Evolutionary conservation across 2,888 invertebrate species (phyloP).

Genomic region (Lampropteryx suffumata): DNA sequence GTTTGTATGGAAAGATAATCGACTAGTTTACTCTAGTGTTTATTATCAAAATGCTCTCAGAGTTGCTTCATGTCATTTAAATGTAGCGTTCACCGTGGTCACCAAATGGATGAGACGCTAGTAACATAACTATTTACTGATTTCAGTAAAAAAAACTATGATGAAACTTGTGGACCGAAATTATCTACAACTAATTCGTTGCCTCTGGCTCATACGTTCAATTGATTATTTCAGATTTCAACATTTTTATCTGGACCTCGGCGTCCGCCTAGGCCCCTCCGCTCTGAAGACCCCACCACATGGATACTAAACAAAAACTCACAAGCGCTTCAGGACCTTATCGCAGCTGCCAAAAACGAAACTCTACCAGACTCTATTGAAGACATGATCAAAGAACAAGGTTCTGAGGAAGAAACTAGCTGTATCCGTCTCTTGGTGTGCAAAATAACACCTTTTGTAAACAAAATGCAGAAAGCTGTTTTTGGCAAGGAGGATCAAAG

Average conservation of each 20-base stretch:
- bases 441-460: conserved; percentile 89
- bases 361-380: conserved; percentile 85
- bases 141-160: too few species aligned
- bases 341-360: conserved; percentile 84
- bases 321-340: conserved; percentile 78
- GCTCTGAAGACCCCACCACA: conserved; percentile 58
- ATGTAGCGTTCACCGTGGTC: too few species aligned
- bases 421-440: conserved; percentile 89
- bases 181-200: too few species aligned
- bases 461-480: conserved; percentile 88
- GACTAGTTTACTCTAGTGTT: too few species aligned
- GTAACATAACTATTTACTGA: too few species aligned
- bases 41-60: too few species aligned
- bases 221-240: conserved; percentile 80
- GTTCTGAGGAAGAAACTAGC: conserved; percentile 83
- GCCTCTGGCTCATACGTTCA: neutral
- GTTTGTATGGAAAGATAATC: too few species aligned
- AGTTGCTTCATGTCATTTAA: too few species aligned
- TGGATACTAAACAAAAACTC: conserved; percentile 86
- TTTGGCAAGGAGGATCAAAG: conserved; percentile 67
- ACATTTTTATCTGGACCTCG: conserved; percentile 74
- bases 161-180: too few species aligned
- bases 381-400: conserved; percentile 80
- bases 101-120: too few species aligned
- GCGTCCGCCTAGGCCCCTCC: conserved; percentile 47